Evolutionary conservation across 2,113 vertebrate species (phyloP), one percentile per base, ranked within the genome.

Genomic region (Hyaena hyaena): DNA sequence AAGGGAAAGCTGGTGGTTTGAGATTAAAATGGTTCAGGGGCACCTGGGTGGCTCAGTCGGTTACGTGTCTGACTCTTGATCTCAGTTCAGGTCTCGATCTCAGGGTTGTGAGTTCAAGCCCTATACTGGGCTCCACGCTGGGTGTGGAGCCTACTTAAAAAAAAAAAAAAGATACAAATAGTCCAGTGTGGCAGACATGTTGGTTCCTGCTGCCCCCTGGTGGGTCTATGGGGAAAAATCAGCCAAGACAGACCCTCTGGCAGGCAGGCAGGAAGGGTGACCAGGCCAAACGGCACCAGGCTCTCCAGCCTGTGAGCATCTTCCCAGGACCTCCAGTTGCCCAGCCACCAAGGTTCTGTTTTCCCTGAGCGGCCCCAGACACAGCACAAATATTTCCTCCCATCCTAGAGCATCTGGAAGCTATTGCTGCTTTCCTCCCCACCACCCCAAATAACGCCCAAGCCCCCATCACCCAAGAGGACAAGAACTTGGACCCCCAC

Each of bases 171-270:
- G 39, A 39, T 39, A 63, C 45, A 86, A 66, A 39, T 2, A 24
- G 9, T 48, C 21, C 39, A 1, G 2, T 26, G 3, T 50, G 19
- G 63, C 12, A 10, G 31, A n/a, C 14, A 0, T 6, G 28, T 23
- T 71, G 63, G 92, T 10, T 9, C 80, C 88, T 97, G 77, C 88
- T 95, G 94, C 86, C 95, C 93, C 12, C 98, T 96, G 90, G 89
- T 96, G 97, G 95, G 10, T 0, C 55, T 8, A 55, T 8, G 3
- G 50, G 26, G 69, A 4, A 92, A 48, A 76, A 73, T 39, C 28
- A 43, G 2, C 14, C 17, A 45, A 53, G 24, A 66, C 33, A 69
- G 43, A 26, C 16, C 10, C 35, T 85, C 7, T 4, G 6, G 55
- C 35, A 17, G 6, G 0, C 7, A 17, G 24, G 26, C 4, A 0